Percentiles rank a stretch among this genome's conserved stretches.
These are phyloP conservation scores for Pangasius djambal DNA, from an alignment of 2,797 vertebrate species.

Conservation along the genomic window DNA sequence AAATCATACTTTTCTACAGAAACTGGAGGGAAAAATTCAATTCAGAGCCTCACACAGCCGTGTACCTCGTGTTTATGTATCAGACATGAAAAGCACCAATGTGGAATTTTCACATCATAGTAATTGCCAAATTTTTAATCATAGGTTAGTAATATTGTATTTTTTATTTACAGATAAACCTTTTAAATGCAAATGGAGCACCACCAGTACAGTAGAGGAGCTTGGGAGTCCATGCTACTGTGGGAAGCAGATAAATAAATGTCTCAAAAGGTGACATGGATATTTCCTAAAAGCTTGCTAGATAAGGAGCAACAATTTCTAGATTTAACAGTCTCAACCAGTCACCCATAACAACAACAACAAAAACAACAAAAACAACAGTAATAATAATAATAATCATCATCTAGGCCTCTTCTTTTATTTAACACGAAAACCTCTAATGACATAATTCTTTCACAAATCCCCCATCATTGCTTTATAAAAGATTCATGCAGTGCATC, in stretches of 20 bases:
- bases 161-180: too few relatives aligned
- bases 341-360: neutral
- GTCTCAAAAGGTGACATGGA: too few relatives aligned
- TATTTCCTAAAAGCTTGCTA: neutral
- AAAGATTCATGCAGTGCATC: constrained; percentile 5
- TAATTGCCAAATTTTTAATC: neutral
- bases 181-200: too few relatives aligned
- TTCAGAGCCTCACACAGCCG: neutral
- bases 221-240: too few relatives aligned
- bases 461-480: neutral
- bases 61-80: neutral
- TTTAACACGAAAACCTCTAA: neutral
- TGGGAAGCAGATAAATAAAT: too few relatives aligned
- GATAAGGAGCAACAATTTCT: too few relatives aligned
- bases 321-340: too few relatives aligned
- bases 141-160: neutral
- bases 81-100: neutral
- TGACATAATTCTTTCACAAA: neutral
- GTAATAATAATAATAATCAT: neutral
- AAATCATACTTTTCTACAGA: neutral
- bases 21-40: neutral
- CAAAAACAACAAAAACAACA: neutral
- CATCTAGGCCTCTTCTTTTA: neutral
- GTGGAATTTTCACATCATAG: neutral
- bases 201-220: too few relatives aligned